phyloP scores from a whole-genome alignment of 1,140 invertebrate species.

The Rhopalosiphum maidis region DNA sequence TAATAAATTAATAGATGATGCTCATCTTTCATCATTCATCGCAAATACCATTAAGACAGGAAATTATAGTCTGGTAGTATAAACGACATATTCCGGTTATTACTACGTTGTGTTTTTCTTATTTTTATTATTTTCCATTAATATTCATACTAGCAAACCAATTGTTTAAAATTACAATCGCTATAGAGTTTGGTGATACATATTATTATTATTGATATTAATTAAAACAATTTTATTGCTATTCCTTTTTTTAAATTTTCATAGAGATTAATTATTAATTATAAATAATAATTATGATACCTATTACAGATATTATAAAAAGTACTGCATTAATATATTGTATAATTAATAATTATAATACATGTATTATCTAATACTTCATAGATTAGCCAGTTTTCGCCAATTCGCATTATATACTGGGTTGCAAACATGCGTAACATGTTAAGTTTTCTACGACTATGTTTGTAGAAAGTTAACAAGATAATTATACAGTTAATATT shows the following conservation, averaged over 20 bases:
- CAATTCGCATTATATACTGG: neutral
- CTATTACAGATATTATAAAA: neutral
- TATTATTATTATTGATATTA: neutral
- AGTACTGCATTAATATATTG: neutral
- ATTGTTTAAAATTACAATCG: neutral
- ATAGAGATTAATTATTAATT: neutral
- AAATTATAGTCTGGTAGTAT: constrained; percentile 1
- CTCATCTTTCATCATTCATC: neutral
- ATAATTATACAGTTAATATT: neutral
- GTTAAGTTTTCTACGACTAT: neutral
- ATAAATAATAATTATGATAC: neutral
- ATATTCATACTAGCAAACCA: neutral
- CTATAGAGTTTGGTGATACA: neutral
- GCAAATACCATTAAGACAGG: neutral
- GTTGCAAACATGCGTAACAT: neutral
- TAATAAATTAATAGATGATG: neutral
- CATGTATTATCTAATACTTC: neutral
- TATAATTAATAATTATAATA: neutral
- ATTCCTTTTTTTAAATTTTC: neutral
- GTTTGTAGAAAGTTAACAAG: neutral
- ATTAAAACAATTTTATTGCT: neutral
- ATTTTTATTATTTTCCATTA: neutral
- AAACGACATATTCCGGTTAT: constrained; percentile 4
- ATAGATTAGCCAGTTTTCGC: neutral
- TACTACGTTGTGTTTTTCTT: neutral